phyloP scores from a whole-genome alignment of 2,888 invertebrate genomes.

The Amblyjoppa fuscipennis region DNA sequence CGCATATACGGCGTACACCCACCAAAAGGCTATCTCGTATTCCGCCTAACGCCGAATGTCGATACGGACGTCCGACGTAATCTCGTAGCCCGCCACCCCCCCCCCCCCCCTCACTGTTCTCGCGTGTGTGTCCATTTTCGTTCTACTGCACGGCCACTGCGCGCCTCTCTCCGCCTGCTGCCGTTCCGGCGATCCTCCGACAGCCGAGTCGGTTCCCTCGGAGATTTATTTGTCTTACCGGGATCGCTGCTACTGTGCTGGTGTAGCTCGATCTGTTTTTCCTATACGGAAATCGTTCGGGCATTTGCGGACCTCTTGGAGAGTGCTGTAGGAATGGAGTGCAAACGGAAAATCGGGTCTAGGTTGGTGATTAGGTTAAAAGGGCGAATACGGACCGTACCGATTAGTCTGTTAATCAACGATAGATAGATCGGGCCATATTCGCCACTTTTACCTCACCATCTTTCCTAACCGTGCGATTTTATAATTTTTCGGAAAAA shows the following conservation, averaged over 20 bases:
- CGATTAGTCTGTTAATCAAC: too few species aligned
- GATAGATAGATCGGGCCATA: too few species aligned
- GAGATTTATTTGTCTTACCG: slow-evolving; percentile 50
- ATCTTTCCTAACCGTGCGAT: too few species aligned
- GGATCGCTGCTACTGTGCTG: neutral
- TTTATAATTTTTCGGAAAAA: too few species aligned
- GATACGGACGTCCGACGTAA: slow-evolving; percentile 68
- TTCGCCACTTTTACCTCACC: too few species aligned
- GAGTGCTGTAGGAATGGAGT: neutral
- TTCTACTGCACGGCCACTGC: slow-evolving; percentile 7
- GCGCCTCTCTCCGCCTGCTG: slow-evolving; percentile 10
- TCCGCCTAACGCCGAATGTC: slow-evolving; percentile 72
- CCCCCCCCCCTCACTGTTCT: neutral
- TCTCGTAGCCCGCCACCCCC: slow-evolving; percentile 24
- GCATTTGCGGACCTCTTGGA: neutral
- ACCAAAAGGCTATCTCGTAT: slow-evolving; percentile 62
- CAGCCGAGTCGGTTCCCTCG: slow-evolving; percentile 40
- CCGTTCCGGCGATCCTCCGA: slow-evolving; percentile 16
- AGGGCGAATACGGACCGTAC: too few species aligned
- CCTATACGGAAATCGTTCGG: neutral
- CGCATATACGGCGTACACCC: slow-evolving; percentile 19
- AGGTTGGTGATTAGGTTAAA: too few species aligned
- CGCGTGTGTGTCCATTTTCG: slow-evolving; percentile 24
- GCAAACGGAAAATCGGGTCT: neutral
- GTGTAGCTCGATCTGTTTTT: neutral